Base-by-base conservation (phyloP, 2,797 vertebrate genomes). In the Cryptoblepharus egeriae region DNA sequence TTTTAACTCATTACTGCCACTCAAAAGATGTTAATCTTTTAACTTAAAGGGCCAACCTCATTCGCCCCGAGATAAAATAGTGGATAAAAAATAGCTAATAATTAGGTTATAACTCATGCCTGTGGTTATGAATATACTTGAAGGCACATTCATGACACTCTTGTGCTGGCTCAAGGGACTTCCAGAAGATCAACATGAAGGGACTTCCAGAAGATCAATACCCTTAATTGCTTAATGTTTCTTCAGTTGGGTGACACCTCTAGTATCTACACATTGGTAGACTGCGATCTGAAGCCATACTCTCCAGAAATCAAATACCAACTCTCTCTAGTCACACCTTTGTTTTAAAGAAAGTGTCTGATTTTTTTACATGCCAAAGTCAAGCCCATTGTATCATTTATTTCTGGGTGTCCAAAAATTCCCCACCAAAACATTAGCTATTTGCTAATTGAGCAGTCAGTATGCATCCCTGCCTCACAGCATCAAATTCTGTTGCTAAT, bases 381-480 rank as follows among this genome's bases (percentile, higher is more conserved):
- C 65, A 39, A 55, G 52, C 37, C n/a, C 24, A 64, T 32, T 52
- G 26, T 0, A 32, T 39, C 1, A 18, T 61, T 8, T 84, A 12
- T 64, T 77, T 30, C 26, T 78, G 88, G 69, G 72, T 5, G 81
- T 68, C 16, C 24, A 60, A 88, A 58, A 13, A 3, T 11, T 85
- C 76, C 69, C 35, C 8, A 45, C 7, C 15, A 72, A 32, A 3
- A 32, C 63, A 77, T 42, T 81, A 1, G 63, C 45, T 84, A 7
- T 86, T 82, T 81, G 77, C 83, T 88, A 89, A 92, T 84, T 90
- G 82, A 85, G 84, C 77, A 91, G 88, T 85, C 90, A 87, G 75
- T 39, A 82, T 79, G 80, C 88, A 88, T 90, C 88, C 74, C 77
- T 85, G 77, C 79, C 58, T 75, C 70, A 69, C 9, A 45, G 88